Percentiles rank a stretch among this genome's conserved stretches.
phyloP scores from a whole-genome alignment of 2,888 invertebrate species.

The Diogma glabrata region DNA sequence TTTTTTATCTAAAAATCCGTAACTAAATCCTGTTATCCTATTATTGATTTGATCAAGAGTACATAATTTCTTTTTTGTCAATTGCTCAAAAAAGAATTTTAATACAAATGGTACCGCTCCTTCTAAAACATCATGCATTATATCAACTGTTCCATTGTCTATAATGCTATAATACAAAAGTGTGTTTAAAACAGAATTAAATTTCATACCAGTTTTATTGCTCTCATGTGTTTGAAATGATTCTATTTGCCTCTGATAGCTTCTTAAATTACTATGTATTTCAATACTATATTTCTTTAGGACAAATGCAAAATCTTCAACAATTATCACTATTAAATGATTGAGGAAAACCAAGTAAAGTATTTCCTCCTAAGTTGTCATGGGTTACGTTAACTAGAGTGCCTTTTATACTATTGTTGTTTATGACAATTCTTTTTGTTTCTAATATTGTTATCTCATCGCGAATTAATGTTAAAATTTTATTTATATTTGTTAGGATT shows the following conservation, averaged over 20 bases:
- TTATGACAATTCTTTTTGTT: background rate
- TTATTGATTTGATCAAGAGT: background rate
- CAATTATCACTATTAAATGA: conserved; percentile 9
- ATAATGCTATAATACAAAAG: background rate
- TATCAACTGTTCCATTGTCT: conserved; percentile 5
- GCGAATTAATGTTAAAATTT: background rate
- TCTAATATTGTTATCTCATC: conserved; percentile 6
- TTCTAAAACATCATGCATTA: conserved; percentile 11
- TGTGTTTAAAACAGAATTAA: conserved; percentile 5
- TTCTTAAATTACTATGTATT: background rate
- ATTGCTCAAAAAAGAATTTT: background rate
- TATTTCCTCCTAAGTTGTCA: conserved; percentile 12
- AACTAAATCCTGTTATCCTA: background rate
- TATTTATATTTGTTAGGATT: conserved; percentile 3
- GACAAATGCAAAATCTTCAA: conserved; percentile 5
- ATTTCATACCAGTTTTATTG: background rate
- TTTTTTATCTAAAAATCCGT: conserved; percentile 5
- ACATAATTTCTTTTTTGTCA: background rate
- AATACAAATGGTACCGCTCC: conserved; percentile 9
- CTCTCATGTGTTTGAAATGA: background rate
- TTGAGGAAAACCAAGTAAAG: conserved; percentile 8
- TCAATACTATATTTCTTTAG: background rate
- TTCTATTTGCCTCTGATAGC: too few relatives aligned
- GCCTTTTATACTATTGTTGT: background rate
- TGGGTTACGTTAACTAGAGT: background rate